A percentile compares a stretch with the other conserved stretches of the same genome.
These are phyloP conservation scores for Sesia apiformis DNA, from an alignment of 2,888 invertebrate species.

Conservation along the genomic window DNA sequence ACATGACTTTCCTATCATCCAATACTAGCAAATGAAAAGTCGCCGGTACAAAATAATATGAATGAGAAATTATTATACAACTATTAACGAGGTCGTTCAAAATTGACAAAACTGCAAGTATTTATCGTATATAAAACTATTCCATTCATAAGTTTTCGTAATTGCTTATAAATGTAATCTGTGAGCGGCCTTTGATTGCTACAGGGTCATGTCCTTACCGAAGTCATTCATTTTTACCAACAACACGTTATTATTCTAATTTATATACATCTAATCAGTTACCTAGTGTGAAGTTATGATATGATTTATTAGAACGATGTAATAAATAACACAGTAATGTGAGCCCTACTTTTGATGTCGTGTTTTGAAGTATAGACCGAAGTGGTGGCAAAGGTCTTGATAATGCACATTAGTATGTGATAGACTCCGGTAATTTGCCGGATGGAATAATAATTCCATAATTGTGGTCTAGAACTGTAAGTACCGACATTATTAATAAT, in stretches of 20 bases:
- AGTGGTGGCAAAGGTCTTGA: constrained; percentile 50
- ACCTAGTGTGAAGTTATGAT: too few relatives aligned
- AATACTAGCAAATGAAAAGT: too few relatives aligned
- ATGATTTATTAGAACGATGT: constrained; percentile 1
- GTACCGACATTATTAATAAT: neutral
- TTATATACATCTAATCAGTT: too few relatives aligned
- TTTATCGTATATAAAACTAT: neutral
- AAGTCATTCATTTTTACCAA: too few relatives aligned
- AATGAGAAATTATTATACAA: too few relatives aligned
- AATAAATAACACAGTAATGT: constrained; percentile 1
- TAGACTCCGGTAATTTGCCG: constrained; percentile 56
- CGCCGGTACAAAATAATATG: too few relatives aligned
- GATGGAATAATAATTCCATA: constrained; percentile 25
- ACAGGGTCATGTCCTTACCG: too few relatives aligned
- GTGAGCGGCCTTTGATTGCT: neutral
- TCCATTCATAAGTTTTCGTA: neutral
- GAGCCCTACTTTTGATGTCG: constrained; percentile 16
- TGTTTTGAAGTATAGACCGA: constrained; percentile 31
- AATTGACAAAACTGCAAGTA: too few relatives aligned
- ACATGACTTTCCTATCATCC: too few relatives aligned
- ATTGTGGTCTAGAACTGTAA: constrained; percentile 11
- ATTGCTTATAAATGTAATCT: neutral
- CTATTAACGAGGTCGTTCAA: too few relatives aligned
- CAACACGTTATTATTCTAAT: too few relatives aligned
- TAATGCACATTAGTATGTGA: constrained; percentile 34